phyloP scores from a whole-genome alignment of 2,888 invertebrate genomes.

The Encarsia formosa region DNA sequence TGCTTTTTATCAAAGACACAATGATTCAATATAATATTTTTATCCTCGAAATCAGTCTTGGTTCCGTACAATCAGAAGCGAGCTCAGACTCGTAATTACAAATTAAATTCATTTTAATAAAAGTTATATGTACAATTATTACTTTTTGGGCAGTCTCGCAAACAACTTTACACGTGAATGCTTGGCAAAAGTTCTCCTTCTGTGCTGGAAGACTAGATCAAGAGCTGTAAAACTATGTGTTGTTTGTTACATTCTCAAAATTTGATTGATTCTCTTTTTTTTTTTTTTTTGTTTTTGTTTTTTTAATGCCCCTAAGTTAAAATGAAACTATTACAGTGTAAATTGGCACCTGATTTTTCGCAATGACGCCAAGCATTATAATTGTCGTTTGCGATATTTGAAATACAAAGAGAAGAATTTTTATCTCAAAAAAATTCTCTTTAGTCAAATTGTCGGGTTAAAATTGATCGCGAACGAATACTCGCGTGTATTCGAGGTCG shows the following conservation, averaged over 20 bases:
- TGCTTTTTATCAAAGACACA: constrained; percentile 5
- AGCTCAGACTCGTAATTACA: constrained; percentile 14
- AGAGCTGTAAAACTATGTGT: constrained; percentile 24
- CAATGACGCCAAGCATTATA: too few species aligned
- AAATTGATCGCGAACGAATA: too few species aligned
- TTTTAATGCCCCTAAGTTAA: constrained; percentile 25
- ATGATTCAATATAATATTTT: constrained; percentile 19
- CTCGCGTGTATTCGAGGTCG: too few species aligned
- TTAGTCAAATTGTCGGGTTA: too few species aligned
- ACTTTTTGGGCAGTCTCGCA: background rate
- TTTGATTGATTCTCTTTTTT: constrained; percentile 11
- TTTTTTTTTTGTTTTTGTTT: constrained; percentile 2
- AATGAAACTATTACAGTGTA: constrained; percentile 16
- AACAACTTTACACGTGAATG: background rate
- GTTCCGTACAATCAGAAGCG: constrained; percentile 22
- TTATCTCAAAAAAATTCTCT: too few species aligned
- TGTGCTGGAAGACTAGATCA: constrained; percentile 29
- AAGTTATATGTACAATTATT: constrained; percentile 24
- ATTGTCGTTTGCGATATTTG: too few species aligned
- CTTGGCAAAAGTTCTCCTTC: constrained; percentile 23
- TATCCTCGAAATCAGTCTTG: constrained; percentile 26
- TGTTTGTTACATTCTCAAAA: constrained; percentile 8
- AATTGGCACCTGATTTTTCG: constrained; percentile 26
- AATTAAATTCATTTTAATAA: constrained; percentile 14
- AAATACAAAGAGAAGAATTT: too few species aligned